A percentile compares a stretch with the other conserved stretches of the same genome.
phyloP scores from a whole-genome alignment of 2,113 vertebrate species.

The Amphiprion ocellaris region DNA sequence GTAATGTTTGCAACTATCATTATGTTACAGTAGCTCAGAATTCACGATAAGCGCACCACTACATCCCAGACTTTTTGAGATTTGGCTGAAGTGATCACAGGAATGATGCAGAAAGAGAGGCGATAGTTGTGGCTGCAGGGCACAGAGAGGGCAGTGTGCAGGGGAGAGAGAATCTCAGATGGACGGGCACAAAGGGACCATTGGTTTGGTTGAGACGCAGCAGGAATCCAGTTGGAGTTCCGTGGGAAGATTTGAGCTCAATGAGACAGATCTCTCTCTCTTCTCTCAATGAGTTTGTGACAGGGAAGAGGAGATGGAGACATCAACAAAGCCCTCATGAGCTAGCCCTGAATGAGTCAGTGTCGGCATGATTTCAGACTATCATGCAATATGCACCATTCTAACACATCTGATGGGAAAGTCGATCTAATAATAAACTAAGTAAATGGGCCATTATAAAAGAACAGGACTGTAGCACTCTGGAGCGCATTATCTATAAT shows the following conservation, averaged over 20 bases:
- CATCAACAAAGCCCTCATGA: slow-evolving; percentile 34
- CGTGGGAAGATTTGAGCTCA: slow-evolving; percentile 71
- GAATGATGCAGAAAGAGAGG: slow-evolving; percentile 24
- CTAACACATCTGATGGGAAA: slow-evolving; percentile 15
- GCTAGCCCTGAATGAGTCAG: slow-evolving; percentile 35
- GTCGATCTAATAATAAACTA: slow-evolving; percentile 18
- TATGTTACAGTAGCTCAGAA: neutral
- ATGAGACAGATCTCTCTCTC: slow-evolving; percentile 53
- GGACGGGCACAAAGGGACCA: slow-evolving; percentile 73
- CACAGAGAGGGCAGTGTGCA: slow-evolving; percentile 75
- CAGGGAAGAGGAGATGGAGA: slow-evolving; percentile 45
- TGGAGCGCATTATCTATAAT: slow-evolving; percentile 43
- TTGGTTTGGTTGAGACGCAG: slow-evolving; percentile 72
- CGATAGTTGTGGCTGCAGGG: slow-evolving; percentile 44
- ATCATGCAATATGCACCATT: slow-evolving; percentile 31
- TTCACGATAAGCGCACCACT: neutral
- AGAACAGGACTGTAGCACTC: neutral
- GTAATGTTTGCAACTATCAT: neutral
- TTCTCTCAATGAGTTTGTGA: slow-evolving; percentile 45
- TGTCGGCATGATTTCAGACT: slow-evolving; percentile 24
- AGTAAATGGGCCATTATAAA: slow-evolving; percentile 20
- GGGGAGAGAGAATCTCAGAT: slow-evolving; percentile 57
- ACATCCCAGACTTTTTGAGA: slow-evolving; percentile 3
- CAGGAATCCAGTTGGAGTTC: slow-evolving; percentile 69
- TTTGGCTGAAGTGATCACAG: slow-evolving; percentile 14